Evolutionary conservation across 2,888 invertebrate species (phyloP), one percentile per base, ranked within the genome.

Genomic region (Hartigia nigra): DNA sequence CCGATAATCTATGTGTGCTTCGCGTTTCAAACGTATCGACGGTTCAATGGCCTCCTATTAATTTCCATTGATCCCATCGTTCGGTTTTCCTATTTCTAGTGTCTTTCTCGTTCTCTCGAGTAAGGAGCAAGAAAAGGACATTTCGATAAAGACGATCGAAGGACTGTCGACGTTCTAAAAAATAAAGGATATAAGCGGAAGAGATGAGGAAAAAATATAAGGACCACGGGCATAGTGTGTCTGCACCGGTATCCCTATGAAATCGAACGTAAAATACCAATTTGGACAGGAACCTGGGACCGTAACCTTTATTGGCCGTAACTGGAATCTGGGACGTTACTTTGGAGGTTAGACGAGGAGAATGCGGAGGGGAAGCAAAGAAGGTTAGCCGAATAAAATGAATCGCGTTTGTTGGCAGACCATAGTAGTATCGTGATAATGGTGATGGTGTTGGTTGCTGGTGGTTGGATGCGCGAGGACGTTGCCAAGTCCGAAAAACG

Each of bases 401-500:
- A 84, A 86, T 86, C 84, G 84, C 78, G 83, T 83, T 86, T 81
- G 80, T 82, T 80, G 82, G 79, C 78, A 55, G 75, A 78, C 79
- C 76, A 75, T 74, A 70, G 76, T 76, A 77, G 77, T 34, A 23
- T 75, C 78, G 81, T 82, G 82, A 86, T 86, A 85, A 84, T 84
- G 81, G 82, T 82, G 81, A 80, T 81, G 80, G 81, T 82, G 79
- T 79, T 80, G 77, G 79, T 76, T 77, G 80, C 36, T 69, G 74
- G 23, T 9, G 55, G 55, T 55, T 23, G 55, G 55, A 55, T 23
- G 55, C 55, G 80, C 69, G 76, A 74, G 80, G 83, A 79, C 81
- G 83, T 78, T 82, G 82, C 79, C 34, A 79, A 84, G 84, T 82
- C 81, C 83, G 82, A 86, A 84, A 83, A 86, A 83, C 81, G 81